Conservation (phyloP, 2,113 vertebrate genomes). For the Myanophis thanlyinensis region DNA sequence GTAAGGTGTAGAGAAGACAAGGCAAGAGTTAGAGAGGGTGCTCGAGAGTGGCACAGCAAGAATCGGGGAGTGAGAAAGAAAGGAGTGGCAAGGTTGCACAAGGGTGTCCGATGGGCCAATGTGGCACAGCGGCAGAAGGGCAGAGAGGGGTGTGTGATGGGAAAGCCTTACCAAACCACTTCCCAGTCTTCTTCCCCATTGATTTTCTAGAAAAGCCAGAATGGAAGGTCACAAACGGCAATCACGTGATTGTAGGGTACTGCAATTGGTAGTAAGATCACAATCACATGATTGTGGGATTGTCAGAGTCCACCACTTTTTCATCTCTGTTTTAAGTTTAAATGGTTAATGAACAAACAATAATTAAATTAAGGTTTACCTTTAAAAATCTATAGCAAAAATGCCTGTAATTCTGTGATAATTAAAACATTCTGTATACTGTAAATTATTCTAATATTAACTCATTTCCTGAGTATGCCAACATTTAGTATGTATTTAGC, state of each 20-base stretch:
- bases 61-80: neutral
- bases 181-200: neutral
- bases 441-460: neutral
- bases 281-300: neutral
- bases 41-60: neutral
- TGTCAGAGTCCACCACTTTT: neutral
- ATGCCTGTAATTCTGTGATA: neutral
- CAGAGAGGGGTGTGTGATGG: neutral
- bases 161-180: neutral
- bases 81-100: neutral
- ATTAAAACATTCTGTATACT: neutral
- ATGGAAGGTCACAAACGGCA: neutral
- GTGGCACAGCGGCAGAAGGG: neutral
- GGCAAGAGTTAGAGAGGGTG: neutral
- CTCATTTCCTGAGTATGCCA: neutral
- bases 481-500: too few relatives aligned
- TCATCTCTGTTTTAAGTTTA: neutral
- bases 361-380: neutral
- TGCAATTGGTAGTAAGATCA: neutral
- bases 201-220: neutral
- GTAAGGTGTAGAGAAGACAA: neutral
- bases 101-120: neutral
- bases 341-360: neutral
- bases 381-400: neutral
- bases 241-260: neutral